A percentile compares a stretch with the other conserved stretches of the same genome.
phyloP scores from a whole-genome alignment of 1,140 invertebrate genomes.

The Eupristina koningsbergeri region DNA sequence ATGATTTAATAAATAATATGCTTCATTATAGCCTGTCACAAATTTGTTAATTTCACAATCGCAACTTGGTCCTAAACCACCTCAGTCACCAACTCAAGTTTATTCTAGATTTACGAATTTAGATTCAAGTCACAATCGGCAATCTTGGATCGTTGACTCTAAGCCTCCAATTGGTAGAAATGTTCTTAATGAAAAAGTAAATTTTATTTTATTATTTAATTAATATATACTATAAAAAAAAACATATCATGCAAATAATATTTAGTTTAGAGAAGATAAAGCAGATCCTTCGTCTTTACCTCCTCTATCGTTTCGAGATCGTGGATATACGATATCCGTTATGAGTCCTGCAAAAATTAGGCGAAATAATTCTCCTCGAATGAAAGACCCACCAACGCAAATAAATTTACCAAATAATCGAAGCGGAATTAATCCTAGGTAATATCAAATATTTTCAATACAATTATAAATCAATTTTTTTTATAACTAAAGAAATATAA shows the following conservation, averaged over 20 bases:
- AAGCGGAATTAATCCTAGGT: conserved; percentile 80
- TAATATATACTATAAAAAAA: neutral
- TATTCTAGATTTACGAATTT: conserved; percentile 68
- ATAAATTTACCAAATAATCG: conserved; percentile 57
- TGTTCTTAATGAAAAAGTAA: conserved; percentile 66
- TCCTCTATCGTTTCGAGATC: conserved; percentile 78
- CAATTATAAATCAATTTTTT: neutral
- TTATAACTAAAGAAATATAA: too few relatives aligned
- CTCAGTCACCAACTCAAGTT: conserved; percentile 73
- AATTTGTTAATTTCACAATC: conserved; percentile 63
- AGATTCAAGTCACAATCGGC: conserved; percentile 64
- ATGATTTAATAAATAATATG: conserved; percentile 5
- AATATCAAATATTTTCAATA: conserved; percentile 26
- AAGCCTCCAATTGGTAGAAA: conserved; percentile 70
- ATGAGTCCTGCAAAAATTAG: conserved; percentile 80
- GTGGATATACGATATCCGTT: conserved; percentile 89
- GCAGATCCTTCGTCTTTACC: conserved; percentile 71
- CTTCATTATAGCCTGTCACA: conserved; percentile 59
- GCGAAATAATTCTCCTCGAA: conserved; percentile 68
- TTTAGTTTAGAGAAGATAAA: conserved; percentile 65
- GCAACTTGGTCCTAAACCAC: conserved; percentile 67
- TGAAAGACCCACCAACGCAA: conserved; percentile 72
- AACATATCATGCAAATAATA: neutral
- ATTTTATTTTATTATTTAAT: neutral
- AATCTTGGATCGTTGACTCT: conserved; percentile 61